phyloP scores from a whole-genome alignment of 2,113 vertebrate species.

The Paracanthobrama guichenoti region DNA sequence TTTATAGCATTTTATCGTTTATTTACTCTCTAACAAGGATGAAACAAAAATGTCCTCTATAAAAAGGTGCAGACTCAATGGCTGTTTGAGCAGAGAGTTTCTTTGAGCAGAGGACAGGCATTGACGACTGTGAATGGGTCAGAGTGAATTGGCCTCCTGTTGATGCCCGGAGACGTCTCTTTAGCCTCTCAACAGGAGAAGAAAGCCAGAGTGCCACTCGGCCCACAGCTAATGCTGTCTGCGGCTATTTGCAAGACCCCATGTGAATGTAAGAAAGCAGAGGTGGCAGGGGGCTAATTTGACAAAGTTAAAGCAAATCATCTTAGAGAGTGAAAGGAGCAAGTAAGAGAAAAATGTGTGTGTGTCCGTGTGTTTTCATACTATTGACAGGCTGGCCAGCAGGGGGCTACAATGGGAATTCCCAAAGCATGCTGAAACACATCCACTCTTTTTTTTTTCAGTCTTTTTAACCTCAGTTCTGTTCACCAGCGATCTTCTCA shows the following conservation, averaged over 20 bases:
- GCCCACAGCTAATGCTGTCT: not conserved
- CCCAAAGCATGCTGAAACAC: constrained; percentile 16
- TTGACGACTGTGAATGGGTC: constrained; percentile 30
- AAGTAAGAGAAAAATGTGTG: constrained; percentile 13
- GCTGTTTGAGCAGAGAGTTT: constrained; percentile 19
- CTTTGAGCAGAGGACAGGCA: constrained; percentile 9
- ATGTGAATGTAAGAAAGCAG: constrained; percentile 15
- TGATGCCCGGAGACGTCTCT: constrained; percentile 38
- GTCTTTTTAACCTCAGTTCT: constrained; percentile 2
- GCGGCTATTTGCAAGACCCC: constrained; percentile 20
- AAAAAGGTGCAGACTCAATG: not conserved
- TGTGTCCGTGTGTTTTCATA: not conserved
- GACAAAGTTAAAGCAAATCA: constrained; percentile 36
- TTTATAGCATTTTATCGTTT: not conserved
- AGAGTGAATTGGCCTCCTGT: constrained; percentile 29
- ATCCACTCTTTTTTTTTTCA: constrained; percentile 5
- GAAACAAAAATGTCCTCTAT: not conserved
- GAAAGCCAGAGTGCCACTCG: constrained; percentile 41
- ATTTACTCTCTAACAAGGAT: not conserved
- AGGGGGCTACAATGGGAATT: constrained; percentile 41
- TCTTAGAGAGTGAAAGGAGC: constrained; percentile 34
- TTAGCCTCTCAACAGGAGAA: constrained; percentile 21
- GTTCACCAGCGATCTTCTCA: not conserved
- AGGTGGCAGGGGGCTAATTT: constrained; percentile 27
- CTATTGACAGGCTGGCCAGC: constrained; percentile 35